These are phyloP conservation scores for Drosophila quinaria DNA, from an alignment of 2,888 invertebrate species.

Conservation along the genomic window DNA sequence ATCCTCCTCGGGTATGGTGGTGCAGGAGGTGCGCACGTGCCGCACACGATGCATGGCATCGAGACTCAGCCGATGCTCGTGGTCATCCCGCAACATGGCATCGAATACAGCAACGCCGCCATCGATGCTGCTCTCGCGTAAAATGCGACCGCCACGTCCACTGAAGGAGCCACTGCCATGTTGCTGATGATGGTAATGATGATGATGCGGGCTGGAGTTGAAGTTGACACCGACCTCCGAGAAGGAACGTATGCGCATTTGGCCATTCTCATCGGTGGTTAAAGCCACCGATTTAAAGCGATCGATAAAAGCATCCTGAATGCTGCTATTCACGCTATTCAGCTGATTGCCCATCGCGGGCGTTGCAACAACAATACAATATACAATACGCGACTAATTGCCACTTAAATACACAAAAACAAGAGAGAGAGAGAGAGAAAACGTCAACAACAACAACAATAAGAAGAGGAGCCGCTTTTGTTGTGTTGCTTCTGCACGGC, in stretches of 20 bases:
- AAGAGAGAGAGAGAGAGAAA: constrained; percentile 1
- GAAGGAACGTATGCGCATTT: constrained; percentile 82
- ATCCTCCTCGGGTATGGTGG: constrained; percentile 83
- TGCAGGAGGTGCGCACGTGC: constrained; percentile 81
- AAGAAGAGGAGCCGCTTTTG: constrained; percentile 18
- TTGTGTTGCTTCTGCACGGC: constrained; percentile 64
- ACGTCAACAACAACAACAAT: neutral
- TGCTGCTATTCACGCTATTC: constrained; percentile 73
- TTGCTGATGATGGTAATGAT: constrained; percentile 51
- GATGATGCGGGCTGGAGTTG: constrained; percentile 43
- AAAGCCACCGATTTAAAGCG: constrained; percentile 81
- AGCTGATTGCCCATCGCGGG: constrained; percentile 77
- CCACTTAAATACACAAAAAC: constrained; percentile 20
- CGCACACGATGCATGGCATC: constrained; percentile 79
- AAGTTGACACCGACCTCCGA: constrained; percentile 77
- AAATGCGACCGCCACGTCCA: constrained; percentile 69
- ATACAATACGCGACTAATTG: constrained; percentile 16
- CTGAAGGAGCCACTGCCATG: constrained; percentile 56
- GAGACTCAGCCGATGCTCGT: constrained; percentile 80
- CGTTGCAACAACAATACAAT: neutral
- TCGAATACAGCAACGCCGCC: constrained; percentile 74
- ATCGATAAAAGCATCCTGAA: constrained; percentile 82
- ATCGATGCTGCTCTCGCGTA: constrained; percentile 72
- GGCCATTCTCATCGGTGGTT: constrained; percentile 80
- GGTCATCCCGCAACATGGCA: constrained; percentile 68